A percentile compares a stretch with the other conserved stretches of the same genome.
These are phyloP conservation scores for Lasioglossum calceatum DNA, from an alignment of 2,888 invertebrate genomes.

Conservation along the genomic window DNA sequence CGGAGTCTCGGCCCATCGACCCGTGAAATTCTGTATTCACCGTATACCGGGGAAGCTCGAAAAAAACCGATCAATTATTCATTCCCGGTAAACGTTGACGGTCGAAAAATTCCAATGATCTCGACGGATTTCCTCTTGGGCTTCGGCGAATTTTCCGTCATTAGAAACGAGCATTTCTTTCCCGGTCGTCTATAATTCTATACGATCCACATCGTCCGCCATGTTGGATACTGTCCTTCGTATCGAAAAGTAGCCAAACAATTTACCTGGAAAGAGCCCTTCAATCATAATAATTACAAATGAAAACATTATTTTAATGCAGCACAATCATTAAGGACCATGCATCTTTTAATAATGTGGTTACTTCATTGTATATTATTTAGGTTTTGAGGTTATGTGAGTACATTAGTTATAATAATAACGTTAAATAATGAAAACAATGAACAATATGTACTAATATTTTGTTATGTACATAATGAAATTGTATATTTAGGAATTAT, in stretches of 20 bases:
- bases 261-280: background rate
- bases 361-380: too few relatives aligned
- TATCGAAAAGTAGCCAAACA: background rate
- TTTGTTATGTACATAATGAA: too few relatives aligned
- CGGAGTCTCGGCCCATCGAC: constrained; percentile 43
- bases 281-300: background rate
- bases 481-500: too few relatives aligned
- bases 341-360: background rate
- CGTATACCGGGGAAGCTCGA: constrained; percentile 31
- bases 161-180: background rate
- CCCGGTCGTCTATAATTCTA: background rate
- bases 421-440: too few relatives aligned
- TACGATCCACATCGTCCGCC: background rate
- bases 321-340: background rate
- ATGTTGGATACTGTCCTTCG: background rate
- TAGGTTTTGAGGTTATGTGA: too few relatives aligned
- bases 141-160: constrained; percentile 12
- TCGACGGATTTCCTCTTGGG: background rate
- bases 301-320: background rate
- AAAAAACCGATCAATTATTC: constrained; percentile 58
- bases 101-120: constrained; percentile 30
- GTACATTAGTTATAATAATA: too few relatives aligned
- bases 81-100: constrained; percentile 40
- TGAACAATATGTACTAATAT: too few relatives aligned
- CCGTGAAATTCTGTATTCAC: constrained; percentile 63